These are phyloP conservation scores for Progne subis DNA, from an alignment of 2,113 vertebrate genomes.

Conservation along the genomic window DNA sequence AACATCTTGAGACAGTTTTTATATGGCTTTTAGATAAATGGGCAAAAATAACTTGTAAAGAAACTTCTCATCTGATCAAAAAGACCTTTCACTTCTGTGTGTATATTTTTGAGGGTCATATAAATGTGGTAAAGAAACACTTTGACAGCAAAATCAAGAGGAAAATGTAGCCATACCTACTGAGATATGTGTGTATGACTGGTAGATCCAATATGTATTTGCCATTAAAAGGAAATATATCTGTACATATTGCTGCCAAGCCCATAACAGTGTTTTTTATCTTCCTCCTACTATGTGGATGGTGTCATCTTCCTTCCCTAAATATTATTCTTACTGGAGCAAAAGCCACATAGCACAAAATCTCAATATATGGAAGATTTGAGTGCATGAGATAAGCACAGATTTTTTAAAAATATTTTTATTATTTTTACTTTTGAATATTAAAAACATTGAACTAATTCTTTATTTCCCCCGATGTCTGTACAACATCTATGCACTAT, in stretches of 20 bases:
- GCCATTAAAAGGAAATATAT: slow-evolving; percentile 27
- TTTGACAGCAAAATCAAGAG: slow-evolving; percentile 23
- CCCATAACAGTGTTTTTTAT: background rate
- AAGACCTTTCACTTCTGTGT: background rate
- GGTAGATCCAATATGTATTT: background rate
- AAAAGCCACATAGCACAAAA: background rate
- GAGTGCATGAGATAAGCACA: background rate
- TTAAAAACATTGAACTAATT: background rate
- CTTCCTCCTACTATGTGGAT: background rate
- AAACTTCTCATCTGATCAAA: background rate
- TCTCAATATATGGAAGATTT: background rate
- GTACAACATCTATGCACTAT: background rate
- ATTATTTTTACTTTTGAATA: background rate
- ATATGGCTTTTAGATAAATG: slow-evolving; percentile 2
- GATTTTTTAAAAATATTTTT: background rate
- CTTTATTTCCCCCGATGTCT: background rate
- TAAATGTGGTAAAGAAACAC: slow-evolving; percentile 17
- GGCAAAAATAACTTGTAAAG: slow-evolving; percentile 31
- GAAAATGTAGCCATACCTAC: slow-evolving; percentile 1
- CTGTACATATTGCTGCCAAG: background rate
- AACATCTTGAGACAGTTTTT: background rate
- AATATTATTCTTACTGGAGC: background rate
- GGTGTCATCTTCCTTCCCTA: background rate
- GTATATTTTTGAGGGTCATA: slow-evolving; percentile 28
- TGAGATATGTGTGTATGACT: background rate